Percentiles rank a stretch among this genome's conserved stretches.
phyloP scores from a whole-genome alignment of 2,797 vertebrate genomes.

The Fistularia tabacaria region DNA sequence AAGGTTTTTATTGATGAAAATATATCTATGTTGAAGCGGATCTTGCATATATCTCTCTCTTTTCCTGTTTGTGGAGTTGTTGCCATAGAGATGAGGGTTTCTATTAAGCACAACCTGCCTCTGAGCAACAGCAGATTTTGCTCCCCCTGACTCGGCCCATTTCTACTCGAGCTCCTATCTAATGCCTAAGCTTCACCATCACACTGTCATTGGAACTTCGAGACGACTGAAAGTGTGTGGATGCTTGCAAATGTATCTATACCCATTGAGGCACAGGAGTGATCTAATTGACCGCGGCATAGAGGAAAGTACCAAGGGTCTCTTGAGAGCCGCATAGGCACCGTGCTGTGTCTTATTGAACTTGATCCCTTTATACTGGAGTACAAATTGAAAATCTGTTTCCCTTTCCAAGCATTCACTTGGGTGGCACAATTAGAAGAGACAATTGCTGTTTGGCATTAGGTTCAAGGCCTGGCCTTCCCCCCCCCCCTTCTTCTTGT shows the following conservation, averaged over 20 bases:
- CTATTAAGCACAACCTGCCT: conserved; percentile 28
- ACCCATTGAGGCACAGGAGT: conserved; percentile 21
- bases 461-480: conserved; percentile 48
- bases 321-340: conserved; percentile 56
- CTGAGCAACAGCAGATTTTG: conserved; percentile 17
- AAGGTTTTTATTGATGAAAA: conserved; percentile 42
- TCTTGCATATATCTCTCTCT: conserved; percentile 26
- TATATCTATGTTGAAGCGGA: conserved; percentile 2
- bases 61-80: conserved; percentile 27
- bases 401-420: conserved; percentile 55
- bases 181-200: not conserved
- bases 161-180: not conserved
- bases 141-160: conserved; percentile 7
- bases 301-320: conserved; percentile 46
- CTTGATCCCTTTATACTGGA: conserved; percentile 67
- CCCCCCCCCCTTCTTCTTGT: not conserved
- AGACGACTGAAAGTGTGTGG: not conserved
- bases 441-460: conserved; percentile 70
- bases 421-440: conserved; percentile 68
- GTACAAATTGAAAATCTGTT: conserved; percentile 77
- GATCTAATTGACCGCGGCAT: conserved; percentile 49
- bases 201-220: not conserved
- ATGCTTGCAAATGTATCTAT: too few species aligned
- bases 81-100: conserved; percentile 48
- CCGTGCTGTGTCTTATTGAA: conserved; percentile 68